These are phyloP conservation scores for Microplitis manilae DNA, from an alignment of 2,888 invertebrate genomes.

Conservation along the genomic window DNA sequence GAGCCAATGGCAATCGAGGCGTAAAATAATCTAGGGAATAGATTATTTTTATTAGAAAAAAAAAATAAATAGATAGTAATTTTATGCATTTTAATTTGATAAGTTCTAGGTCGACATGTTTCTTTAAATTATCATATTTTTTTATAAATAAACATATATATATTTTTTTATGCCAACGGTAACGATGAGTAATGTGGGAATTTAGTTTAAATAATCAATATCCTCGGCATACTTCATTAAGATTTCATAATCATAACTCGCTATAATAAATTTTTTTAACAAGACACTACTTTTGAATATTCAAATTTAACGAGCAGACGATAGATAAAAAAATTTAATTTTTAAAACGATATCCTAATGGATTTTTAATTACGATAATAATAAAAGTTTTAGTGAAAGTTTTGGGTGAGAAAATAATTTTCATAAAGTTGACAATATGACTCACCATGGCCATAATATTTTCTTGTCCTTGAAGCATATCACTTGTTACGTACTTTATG, in stretches of 20 bases:
- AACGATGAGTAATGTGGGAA: slow-evolving; percentile 14
- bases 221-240: background rate
- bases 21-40: too few species aligned
- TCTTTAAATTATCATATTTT: background rate
- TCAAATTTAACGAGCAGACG: too few species aligned
- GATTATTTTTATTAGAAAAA: too few species aligned
- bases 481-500: background rate
- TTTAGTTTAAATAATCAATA: slow-evolving; percentile 8
- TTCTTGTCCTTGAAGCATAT: slow-evolving; percentile 6
- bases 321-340: too few species aligned
- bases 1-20: too few species aligned
- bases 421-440: background rate
- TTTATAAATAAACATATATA: background rate
- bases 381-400: slow-evolving; percentile 1
- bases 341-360: background rate
- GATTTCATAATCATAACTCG: slow-evolving; percentile 1
- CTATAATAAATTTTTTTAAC: background rate
- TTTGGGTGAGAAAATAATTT: background rate
- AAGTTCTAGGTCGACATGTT: background rate
- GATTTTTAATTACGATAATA: background rate
- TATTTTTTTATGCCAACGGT: background rate
- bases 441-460: background rate
- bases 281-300: too few species aligned
- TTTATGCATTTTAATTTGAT: background rate
- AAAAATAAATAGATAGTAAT: too few species aligned